phyloP scores from a whole-genome alignment of 2,888 invertebrate species.

The Oithona nana region DNA sequence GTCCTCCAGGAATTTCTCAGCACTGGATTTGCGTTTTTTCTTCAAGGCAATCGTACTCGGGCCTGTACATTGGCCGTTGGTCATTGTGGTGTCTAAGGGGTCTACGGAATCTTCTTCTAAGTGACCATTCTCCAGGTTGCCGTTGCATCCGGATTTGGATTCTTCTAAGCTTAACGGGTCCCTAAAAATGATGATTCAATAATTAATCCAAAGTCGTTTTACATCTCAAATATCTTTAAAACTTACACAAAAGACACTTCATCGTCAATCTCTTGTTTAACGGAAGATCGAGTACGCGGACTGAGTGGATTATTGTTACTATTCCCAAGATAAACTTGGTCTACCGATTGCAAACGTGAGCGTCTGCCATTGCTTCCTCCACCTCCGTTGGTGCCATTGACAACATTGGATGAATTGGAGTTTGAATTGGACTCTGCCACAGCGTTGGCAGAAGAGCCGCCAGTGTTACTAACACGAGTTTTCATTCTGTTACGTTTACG shows the following conservation, averaged over 20 bases:
- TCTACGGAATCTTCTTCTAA: neutral
- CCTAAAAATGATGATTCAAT: neutral
- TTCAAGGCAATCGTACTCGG: neutral
- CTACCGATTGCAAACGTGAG: neutral
- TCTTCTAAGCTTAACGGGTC: neutral
- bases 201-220: neutral
- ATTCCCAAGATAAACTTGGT: neutral
- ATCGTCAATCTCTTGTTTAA: constrained; percentile 1
- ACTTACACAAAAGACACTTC: neutral
- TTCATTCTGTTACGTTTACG: neutral
- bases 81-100: neutral
- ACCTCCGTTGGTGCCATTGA: neutral
- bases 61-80: neutral
- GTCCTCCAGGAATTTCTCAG: constrained; percentile 14
- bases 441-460: neutral
- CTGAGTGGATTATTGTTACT: neutral
- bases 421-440: no score
- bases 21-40: constrained; percentile 3
- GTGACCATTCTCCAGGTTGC: neutral
- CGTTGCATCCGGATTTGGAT: neutral
- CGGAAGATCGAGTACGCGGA: neutral
- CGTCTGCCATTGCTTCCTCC: neutral
- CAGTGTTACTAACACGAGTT: neutral
- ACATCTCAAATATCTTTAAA: neutral
- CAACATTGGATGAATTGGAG: no score